Percentiles rank a stretch among this genome's conserved stretches.
These are phyloP conservation scores for Drosophila takahashii DNA, from an alignment of 1,140 invertebrate genomes.

Conservation along the genomic window DNA sequence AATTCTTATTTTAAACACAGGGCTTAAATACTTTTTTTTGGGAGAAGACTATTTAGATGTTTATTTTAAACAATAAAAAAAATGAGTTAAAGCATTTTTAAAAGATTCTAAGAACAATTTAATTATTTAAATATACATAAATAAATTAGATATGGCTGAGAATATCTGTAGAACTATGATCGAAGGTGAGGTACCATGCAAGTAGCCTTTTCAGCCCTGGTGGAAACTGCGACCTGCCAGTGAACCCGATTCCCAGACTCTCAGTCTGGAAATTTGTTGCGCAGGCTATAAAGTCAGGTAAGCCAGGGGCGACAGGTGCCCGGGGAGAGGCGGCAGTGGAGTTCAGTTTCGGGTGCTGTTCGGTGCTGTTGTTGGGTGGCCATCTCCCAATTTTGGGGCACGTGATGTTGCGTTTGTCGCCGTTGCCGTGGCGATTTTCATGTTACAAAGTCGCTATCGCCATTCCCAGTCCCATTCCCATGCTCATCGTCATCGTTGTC, in stretches of 20 bases:
- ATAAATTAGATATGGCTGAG: too few relatives aligned
- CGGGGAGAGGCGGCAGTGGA: not conserved
- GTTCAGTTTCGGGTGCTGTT: slow-evolving; percentile 19
- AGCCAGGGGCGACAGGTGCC: slow-evolving; percentile 17
- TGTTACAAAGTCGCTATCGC: slow-evolving; percentile 71
- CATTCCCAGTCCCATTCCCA: slow-evolving; percentile 10
- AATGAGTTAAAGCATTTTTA: too few relatives aligned
- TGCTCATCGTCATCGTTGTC: slow-evolving; percentile 46
- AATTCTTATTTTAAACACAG: too few relatives aligned
- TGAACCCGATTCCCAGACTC: slow-evolving; percentile 3
- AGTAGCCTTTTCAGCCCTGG: slow-evolving; percentile 3
- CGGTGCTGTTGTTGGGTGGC: slow-evolving; percentile 13
- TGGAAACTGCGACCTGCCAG: not conserved
- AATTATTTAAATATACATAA: too few relatives aligned
- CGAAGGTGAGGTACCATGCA: not conserved
- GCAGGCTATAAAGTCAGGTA: slow-evolving; percentile 74
- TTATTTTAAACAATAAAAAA: too few relatives aligned
- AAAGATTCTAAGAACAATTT: too few relatives aligned
- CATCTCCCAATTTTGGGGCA: slow-evolving; percentile 49
- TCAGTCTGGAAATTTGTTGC: slow-evolving; percentile 65
- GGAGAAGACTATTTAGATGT: too few relatives aligned
- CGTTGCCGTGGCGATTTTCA: slow-evolving; percentile 77
- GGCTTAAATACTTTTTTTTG: too few relatives aligned
- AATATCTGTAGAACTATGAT: not conserved
- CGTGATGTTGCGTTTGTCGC: slow-evolving; percentile 74